phyloP scores from a whole-genome alignment of 2,888 invertebrate species.

The Lasioglossum figueresi region DNA sequence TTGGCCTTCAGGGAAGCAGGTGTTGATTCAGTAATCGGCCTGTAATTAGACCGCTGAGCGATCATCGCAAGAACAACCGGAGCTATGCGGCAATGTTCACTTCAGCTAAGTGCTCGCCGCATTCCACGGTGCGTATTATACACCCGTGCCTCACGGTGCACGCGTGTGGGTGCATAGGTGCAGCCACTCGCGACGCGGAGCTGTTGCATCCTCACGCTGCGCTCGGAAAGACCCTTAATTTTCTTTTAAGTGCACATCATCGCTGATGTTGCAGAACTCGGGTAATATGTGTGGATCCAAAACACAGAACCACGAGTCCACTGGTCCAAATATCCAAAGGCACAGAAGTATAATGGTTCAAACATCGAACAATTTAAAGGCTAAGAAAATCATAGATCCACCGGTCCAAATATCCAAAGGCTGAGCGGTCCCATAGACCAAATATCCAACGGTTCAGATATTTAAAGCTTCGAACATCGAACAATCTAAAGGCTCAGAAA shows the following conservation, averaged over 20 bases:
- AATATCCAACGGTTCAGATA: too few species aligned
- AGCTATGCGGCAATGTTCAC: conserved; percentile 46
- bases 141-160: conserved; percentile 17
- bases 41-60: conserved; percentile 73
- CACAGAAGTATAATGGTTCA: too few species aligned
- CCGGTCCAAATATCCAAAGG: too few species aligned
- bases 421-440: too few species aligned
- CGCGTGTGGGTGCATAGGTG: conserved; percentile 1
- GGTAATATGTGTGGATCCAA: background rate
- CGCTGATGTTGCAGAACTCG: background rate
- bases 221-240: background rate
- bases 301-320: background rate
- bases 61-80: conserved; percentile 70
- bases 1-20: conserved; percentile 66
- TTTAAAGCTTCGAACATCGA: too few species aligned
- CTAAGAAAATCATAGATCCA: too few species aligned
- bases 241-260: background rate
- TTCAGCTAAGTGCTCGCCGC: conserved; percentile 46
- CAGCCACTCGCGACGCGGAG: background rate
- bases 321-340: background rate
- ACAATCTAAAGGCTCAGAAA: too few species aligned
- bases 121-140: conserved; percentile 41
- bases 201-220: background rate
- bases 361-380: too few species aligned
- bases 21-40: conserved; percentile 74